phyloP scores from a whole-genome alignment of 2,797 vertebrate genomes.

The Enteromius radiatus region DNA sequence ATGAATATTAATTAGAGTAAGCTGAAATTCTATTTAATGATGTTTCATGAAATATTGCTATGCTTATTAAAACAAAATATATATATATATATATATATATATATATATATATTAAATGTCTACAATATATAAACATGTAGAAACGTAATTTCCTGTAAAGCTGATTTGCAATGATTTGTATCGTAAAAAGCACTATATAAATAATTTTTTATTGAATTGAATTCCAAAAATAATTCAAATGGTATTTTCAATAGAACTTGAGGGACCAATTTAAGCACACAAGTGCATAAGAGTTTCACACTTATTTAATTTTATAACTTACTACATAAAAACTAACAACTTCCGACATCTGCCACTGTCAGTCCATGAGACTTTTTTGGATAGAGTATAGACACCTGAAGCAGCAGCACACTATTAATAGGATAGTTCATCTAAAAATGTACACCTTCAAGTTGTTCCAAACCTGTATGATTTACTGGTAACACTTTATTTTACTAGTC shows the following conservation, averaged over 20 bases:
- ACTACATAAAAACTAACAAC: not conserved
- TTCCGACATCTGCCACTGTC: not conserved
- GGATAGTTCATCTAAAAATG: not conserved
- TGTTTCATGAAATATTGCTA: not conserved
- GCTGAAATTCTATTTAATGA: not conserved
- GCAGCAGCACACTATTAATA: not conserved
- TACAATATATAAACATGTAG: too few species aligned
- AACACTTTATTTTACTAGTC: too few species aligned
- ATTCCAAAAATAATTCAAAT: not conserved
- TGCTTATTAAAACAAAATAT: too few species aligned
- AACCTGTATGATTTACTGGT: not conserved
- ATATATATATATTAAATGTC: too few species aligned
- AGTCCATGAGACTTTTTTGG: not conserved
- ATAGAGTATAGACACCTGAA: not conserved
- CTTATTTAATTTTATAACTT: not conserved
- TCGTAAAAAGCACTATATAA: too few species aligned
- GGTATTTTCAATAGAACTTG: not conserved
- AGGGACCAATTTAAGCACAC: not conserved
- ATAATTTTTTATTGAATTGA: not conserved
- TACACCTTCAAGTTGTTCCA: not conserved
- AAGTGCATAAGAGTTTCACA: not conserved
- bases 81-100: too few species aligned
- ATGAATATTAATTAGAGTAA: not conserved
- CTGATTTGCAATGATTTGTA: too few species aligned
- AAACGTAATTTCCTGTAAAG: too few species aligned